Base-by-base conservation (phyloP, 2,888 invertebrate species). In the Vanessa cardui region DNA sequence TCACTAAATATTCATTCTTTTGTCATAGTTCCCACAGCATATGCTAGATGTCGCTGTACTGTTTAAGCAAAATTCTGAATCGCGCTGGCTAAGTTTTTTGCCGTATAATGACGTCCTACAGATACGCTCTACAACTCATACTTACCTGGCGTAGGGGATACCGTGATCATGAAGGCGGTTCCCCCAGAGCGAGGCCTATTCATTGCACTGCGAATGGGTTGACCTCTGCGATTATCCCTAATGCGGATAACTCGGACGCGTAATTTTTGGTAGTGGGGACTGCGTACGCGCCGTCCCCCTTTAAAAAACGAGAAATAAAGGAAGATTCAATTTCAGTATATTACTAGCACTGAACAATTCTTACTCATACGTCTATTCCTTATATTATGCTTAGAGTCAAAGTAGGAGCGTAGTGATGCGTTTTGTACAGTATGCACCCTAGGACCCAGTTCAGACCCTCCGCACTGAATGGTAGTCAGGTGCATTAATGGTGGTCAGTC, bases 141-240 rank as follows among this genome's bases (percentile, higher is more conserved):
- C 77, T 77, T 78, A 77, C 73, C 73, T 73, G 72, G 71, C 72
- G 73, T 73, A 77, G 78, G 78, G 77, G 77, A 73, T 7, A 78
- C 78, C 78, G 77, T 77, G 77, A 77, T 77, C 77, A 77, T 0
- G 21, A 46, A 72, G 76, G 77, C 76, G 77, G 77, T 77, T 77
- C 77, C 77, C 77, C 77, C 77, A 77, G 78, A 75, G 77, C 78
- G 76, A 77, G 78, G 70, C 73, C 69, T 69, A 49, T 49, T 73
- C 78, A 78, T 77, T 77, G 77, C 76, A 76, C 76, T 76, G 76
- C 77, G 77, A 75, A 56, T 56, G 63, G 73, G 75, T 78, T 76
- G 77, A 76, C 75, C 78, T 76, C 68, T 77, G 75, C 73, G 76
- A 77, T 75, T 77, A 77, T 77, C 74, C 74, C 77, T 76, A 76